Base-by-base conservation (phyloP, 2,113 vertebrate species). In the Chlorodrepanis virens region DNA sequence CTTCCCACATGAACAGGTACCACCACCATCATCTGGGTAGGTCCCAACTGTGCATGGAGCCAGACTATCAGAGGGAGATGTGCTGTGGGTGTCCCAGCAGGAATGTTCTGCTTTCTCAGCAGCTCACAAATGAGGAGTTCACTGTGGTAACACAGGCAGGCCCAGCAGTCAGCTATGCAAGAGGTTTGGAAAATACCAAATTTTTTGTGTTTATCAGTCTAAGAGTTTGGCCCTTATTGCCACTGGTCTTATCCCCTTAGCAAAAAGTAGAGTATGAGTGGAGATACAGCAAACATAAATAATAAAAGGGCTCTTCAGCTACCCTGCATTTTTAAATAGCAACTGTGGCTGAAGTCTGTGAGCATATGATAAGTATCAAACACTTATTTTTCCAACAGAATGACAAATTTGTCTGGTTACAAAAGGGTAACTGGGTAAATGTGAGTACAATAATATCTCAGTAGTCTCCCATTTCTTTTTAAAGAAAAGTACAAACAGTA, bases 391-490 rank as follows among this genome's bases (percentile, higher is more conserved):
- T 88, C 69, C 88, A 96, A 90, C 84, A 89, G 95, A 96, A 94
- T 93, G 89, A 95, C 85, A 94, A 93, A 96, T 93, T 85, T 21
- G 4, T 90, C 91, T 94, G 78, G 67, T 92, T 95, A 91, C 94
- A 94, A 94, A 94, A 96, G 93, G 81, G 89, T 94, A 95, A 86
- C 83, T 96, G 93, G 85, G 87, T 93, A 94, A 92, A 94, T 64
- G 70, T 83, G 56, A 94, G 87, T 96, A 94, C 89, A 97, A 63
- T 95, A 94, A 92, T 85, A 90, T 85, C 77, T 94, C 79, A 33
- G 87, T 27, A 4, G 79, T 92, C 77, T 93, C 63, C 49, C 37
- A 65, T 96, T 97, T 83, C 90, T 96, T 94, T 92, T 57, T 67
- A 78, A 95, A 97, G 94, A 64, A 89, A 93, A 93, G 84, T 82